phyloP scores from a whole-genome alignment of 2,888 invertebrate species.

The Trissonchulus latispiculum region DNA sequence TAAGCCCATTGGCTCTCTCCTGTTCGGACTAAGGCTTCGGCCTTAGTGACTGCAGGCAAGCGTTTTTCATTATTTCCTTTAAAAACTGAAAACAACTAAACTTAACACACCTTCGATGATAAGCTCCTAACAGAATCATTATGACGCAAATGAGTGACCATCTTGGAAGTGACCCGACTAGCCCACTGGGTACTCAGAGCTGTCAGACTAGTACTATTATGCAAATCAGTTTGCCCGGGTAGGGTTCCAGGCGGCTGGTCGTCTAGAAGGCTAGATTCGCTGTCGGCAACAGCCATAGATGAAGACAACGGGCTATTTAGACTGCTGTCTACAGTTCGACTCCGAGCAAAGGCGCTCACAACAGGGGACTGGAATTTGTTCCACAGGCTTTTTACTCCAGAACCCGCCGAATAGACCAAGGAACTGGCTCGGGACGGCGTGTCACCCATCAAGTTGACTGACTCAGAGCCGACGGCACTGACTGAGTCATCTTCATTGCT shows the following conservation, averaged over 20 bases:
- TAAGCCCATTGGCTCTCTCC: too few species aligned
- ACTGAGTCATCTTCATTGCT: background rate
- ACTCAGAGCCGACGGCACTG: background rate
- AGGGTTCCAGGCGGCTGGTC: too few species aligned
- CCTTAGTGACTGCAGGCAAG: too few species aligned
- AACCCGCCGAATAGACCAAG: background rate
- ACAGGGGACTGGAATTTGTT: slow-evolving; percentile 6
- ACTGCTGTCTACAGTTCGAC: background rate
- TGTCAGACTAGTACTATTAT: background rate
- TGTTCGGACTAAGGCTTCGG: too few species aligned
- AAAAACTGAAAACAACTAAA: too few species aligned
- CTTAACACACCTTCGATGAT: background rate
- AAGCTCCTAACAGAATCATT: background rate
- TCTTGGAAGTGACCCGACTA: background rate
- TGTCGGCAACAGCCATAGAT: background rate
- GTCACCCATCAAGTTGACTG: too few species aligned
- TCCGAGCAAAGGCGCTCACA: background rate
- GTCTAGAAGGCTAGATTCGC: too few species aligned
- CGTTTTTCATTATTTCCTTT: too few species aligned
- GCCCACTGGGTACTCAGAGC: background rate
- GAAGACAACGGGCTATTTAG: background rate
- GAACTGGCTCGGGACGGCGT: background rate
- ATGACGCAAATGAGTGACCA: background rate
- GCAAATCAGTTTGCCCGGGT: too few species aligned
- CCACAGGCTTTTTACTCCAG: slow-evolving; percentile 1